Conservation (phyloP, 2,888 invertebrate genomes). For the Dryadula phaetusa region DNA sequence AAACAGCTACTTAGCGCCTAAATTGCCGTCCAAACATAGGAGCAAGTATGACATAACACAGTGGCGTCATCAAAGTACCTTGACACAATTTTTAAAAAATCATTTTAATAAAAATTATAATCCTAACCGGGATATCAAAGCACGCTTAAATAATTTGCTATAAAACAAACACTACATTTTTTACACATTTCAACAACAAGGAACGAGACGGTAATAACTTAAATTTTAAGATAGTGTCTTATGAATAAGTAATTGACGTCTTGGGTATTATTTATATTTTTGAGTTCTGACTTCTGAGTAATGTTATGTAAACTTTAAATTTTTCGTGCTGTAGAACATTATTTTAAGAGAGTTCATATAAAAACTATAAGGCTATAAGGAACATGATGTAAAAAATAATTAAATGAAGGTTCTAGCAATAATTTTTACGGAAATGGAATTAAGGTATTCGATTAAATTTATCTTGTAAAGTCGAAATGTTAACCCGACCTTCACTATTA, state of each 20-base stretch:
- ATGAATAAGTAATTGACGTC: conserved; percentile 2
- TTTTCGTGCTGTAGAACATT: neutral
- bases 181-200: neutral
- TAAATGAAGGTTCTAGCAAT: conserved; percentile 35
- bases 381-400: conserved; percentile 29
- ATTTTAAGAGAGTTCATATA: neutral
- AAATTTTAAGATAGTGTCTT: neutral
- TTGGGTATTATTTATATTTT: neutral
- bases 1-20: conserved; percentile 68
- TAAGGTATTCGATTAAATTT: conserved; percentile 31
- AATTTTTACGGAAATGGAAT: conserved; percentile 32
- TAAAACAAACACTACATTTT: neutral
- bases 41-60: conserved; percentile 73
- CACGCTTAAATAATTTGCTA: neutral
- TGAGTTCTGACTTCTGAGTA: neutral
- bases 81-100: conserved; percentile 63
- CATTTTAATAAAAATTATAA: neutral
- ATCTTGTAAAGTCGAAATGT: conserved; percentile 23
- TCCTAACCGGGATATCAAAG: neutral
- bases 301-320: neutral
- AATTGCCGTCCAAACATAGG: conserved; percentile 61
- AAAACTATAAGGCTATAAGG: neutral
- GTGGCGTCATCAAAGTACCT: conserved; percentile 76
- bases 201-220: neutral
- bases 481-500: conserved; percentile 36